Conservation (phyloP, 2,797 vertebrate genomes). For the Falco peregrinus region DNA sequence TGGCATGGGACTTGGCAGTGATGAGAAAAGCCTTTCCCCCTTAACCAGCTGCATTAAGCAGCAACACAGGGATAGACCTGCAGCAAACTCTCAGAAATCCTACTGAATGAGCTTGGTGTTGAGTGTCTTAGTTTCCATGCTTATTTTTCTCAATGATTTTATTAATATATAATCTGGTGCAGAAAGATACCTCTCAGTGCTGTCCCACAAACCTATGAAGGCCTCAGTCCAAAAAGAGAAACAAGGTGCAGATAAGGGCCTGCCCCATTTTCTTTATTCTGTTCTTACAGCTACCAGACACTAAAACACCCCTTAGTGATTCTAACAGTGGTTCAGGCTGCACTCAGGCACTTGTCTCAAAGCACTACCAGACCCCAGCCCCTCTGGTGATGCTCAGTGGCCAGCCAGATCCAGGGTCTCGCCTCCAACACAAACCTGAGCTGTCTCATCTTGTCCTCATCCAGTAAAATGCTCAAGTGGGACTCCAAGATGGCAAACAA, state of each 20-base stretch:
- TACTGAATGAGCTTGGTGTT: neutral
- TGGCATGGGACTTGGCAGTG: neutral
- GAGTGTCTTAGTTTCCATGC: neutral
- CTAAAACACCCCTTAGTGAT: neutral
- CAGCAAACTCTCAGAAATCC: neutral
- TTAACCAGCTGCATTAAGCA: neutral
- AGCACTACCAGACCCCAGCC: neutral
- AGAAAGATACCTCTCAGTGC: neutral
- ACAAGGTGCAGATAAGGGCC: neutral
- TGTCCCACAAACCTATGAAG: neutral
- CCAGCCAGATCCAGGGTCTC: neutral
- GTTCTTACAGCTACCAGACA: rapidly evolving
- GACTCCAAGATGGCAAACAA: neutral
- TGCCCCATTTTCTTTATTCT: neutral
- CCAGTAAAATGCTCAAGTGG: neutral
- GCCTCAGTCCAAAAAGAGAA: neutral
- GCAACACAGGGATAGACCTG: neutral
- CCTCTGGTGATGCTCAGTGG: rapidly evolving
- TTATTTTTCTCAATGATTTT: neutral
- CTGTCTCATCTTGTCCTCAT: neutral
- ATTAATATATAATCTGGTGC: rapidly evolving
- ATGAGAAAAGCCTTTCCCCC: neutral
- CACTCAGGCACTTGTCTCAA: neutral
- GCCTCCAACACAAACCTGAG: neutral
- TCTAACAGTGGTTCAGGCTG: neutral